Conservation (phyloP, 1,140 invertebrate genomes). For the Anadara kagoshimensis region DNA sequence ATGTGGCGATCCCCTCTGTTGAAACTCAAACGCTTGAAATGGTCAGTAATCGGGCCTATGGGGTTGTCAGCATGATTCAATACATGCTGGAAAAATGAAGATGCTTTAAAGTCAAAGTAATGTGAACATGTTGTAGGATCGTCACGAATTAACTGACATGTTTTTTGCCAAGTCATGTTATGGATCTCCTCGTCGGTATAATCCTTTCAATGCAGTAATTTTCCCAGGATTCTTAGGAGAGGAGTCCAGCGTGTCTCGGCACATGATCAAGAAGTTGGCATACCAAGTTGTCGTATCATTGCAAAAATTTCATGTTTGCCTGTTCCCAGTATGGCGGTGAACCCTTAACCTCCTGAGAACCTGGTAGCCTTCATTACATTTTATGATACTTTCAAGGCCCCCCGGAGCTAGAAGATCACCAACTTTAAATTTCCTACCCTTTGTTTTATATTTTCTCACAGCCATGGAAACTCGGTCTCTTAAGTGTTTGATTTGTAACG, state of each 20-base stretch:
- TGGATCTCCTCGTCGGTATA: not conserved
- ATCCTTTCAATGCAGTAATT: not conserved
- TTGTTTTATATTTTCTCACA: conserved; percentile 34
- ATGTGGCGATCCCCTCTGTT: conserved; percentile 34
- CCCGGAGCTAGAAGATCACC: conserved; percentile 10
- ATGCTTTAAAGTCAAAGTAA: conserved; percentile 16
- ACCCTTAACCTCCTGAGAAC: conserved; percentile 36
- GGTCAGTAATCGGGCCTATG: conserved; percentile 34
- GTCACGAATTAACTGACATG: conserved; percentile 14
- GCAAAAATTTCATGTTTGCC: not conserved
- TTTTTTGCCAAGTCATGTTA: conserved; percentile 18
- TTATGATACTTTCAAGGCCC: conserved; percentile 31
- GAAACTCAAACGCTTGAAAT: conserved; percentile 36
- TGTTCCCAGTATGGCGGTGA: conserved; percentile 10
- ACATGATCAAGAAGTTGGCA: not conserved
- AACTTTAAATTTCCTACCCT: conserved; percentile 38
- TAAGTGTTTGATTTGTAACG: conserved; percentile 39
- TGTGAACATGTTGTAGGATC: conserved; percentile 25
- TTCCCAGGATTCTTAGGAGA: too few species aligned
- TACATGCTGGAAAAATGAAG: conserved; percentile 20
- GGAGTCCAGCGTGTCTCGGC: not conserved
- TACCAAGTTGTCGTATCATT: conserved; percentile 3
- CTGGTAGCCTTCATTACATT: conserved; percentile 47
- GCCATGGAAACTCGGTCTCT: conserved; percentile 35
- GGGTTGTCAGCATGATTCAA: conserved; percentile 3